A percentile compares a stretch with the other conserved stretches of the same genome.
Conservation (phyloP, 2,888 invertebrate genomes). For the Catocala fraxini region DNA sequence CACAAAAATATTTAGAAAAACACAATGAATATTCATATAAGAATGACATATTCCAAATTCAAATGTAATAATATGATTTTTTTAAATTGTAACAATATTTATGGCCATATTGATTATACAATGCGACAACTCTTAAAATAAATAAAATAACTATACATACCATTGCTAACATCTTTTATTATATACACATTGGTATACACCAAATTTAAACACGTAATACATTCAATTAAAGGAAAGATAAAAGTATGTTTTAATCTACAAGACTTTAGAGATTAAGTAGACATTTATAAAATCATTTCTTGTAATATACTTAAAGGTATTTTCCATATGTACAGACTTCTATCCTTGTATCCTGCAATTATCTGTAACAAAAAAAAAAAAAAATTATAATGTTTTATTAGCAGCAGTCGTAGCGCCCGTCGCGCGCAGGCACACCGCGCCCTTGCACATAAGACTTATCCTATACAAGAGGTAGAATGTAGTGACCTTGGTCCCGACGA, state of each 20-base stretch:
- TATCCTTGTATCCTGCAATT: slow-evolving; percentile 90
- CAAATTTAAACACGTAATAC: slow-evolving; percentile 50
- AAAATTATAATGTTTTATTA: neutral
- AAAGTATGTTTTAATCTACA: slow-evolving; percentile 59
- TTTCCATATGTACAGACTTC: slow-evolving; percentile 89
- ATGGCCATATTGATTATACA: no score
- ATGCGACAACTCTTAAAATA: no score
- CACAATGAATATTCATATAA: no score
- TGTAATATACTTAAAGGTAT: slow-evolving; percentile 85
- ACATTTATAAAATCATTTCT: slow-evolving; percentile 81
- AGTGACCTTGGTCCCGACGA: slow-evolving; percentile 79
- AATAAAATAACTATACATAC: slow-evolving; percentile 4
- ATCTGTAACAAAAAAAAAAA: slow-evolving; percentile 81
- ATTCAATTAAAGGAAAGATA: slow-evolving; percentile 44
- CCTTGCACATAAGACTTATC: slow-evolving; percentile 72
- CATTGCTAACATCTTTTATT: slow-evolving; percentile 37
- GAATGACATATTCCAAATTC: no score
- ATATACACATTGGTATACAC: slow-evolving; percentile 52
- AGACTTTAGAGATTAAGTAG: slow-evolving; percentile 39
- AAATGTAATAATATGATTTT: no score
- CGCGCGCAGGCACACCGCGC: slow-evolving; percentile 91
- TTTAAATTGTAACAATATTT: no score
- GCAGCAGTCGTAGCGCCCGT: slow-evolving; percentile 56
- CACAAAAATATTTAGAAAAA: no score
- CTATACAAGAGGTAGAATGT: neutral